Base-by-base conservation (phyloP, 1,140 invertebrate genomes). In the Heliconius himera region DNA sequence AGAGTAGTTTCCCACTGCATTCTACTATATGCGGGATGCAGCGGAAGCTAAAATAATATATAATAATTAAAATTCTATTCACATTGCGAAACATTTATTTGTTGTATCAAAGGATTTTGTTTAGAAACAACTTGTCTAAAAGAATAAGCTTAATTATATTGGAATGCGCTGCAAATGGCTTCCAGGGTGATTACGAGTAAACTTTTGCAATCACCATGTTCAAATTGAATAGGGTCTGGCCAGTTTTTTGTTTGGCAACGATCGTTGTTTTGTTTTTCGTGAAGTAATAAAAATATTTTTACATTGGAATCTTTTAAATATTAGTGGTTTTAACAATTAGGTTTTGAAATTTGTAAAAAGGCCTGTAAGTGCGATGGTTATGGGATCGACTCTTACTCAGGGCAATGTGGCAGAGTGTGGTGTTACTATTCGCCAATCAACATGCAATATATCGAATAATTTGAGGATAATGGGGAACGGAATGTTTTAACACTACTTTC, bases 91-190 rank as follows among this genome's bases (percentile, higher is more conserved):
- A 26, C 56, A 26, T 66, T 11, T 66, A 41, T 66, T 66, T 29
- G 33, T 26, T 26, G 22, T 66, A 56, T 26, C 0, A 71, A 38
- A 71, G 8, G 20, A 16, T 71, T 36, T 71, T 71, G 70, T 36
- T 36, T 33, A n/a, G 70, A 38, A 71, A 71, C 70, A 71, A 9
- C 18, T 77, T 49, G 66, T 1, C 26, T 70, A 41, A 71, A 41
- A 51, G 29, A 77, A 77, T 77, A 70, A 77, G 49, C 76, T 71
- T 77, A 77, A 72, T 71, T 71, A 72, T 70, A 76, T 76, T 66
- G 75, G 41, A 76, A 76, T 76, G 60, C 46, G 70, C 70, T 71
- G 70, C 8, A 33, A 76, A 70, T 70, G 56, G 33, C 54, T 56
- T 76, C 26, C 60, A 41, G 75, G 60, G 60, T 70, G 60, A 76